Base-by-base conservation (phyloP, 2,888 invertebrate genomes). In the Lomographa bimaculata region DNA sequence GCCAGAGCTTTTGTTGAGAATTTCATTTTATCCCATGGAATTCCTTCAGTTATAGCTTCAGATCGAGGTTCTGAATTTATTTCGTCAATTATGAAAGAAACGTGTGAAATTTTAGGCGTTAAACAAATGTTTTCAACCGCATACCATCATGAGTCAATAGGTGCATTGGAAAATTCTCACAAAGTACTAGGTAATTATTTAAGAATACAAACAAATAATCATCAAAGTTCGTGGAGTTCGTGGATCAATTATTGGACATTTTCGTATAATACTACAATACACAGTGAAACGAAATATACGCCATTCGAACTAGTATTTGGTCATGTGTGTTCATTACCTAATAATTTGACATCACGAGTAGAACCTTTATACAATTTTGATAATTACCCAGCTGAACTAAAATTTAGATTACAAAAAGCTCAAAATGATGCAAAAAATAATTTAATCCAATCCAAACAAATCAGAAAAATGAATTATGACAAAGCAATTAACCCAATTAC, bases 351-450 rank as follows among this genome's bases (percentile, higher is more conserved):
- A 19, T 19, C 8, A 9, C 7, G 5, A 4, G 28, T 42, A n/a
- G 42, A 42, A 19, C 42, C 42, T 11, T 20, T 43, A n/a, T 43
- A 36, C 25, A 36, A 33, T 23, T 23, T 27, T 17, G 36, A 43
- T 5, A 37, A 21, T 28, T 43, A 43, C 19, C 32, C 42, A 9
- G 5, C 1, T 8, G 36, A 43, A 33, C 23, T 43, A 8, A 36
- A 23, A 27, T 37, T 21, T 20, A n/a, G 42, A 7, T 12, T 42
- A 9, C 42, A 42, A 10, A 5, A n/a, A 17, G 17, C 42, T 2
- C n/a, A 30, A 32, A 32, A 26, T 7, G 42, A 43, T 11, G 42
- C 42, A 8, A 43, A 12, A 26, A 19, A 43, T n/a, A 43, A 43
- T 32, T 29, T 43, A 23, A 20, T 43, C 9, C 19, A 12, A 27